Evolutionary conservation across 2,888 invertebrate genomes (phyloP), one percentile per base, ranked within the genome.

Genomic region (Cecidostiba fungosa): DNA sequence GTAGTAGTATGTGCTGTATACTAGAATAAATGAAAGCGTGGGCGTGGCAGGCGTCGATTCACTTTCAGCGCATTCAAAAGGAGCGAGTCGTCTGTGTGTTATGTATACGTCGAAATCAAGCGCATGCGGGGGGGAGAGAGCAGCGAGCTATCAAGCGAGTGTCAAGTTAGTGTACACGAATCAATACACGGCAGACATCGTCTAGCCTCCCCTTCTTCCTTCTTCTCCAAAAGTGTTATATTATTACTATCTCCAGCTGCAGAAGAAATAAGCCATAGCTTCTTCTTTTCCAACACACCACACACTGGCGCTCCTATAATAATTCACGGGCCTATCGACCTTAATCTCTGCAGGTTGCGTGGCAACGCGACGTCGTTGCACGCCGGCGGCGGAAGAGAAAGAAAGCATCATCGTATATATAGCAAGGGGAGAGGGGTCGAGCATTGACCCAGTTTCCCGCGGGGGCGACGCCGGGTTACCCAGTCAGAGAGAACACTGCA

Each of bases 381-480:
- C 82, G n/a, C 66, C n/a, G 47, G 50, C 12, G 47, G 6, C 32
- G 36, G 39, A 66, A 82, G 54, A 62, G 29, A 66, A 39, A 73
- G 59, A 16, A 69, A 10, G 59, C 19, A n/a, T n/a, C n/a, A n/a
- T n/a, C n/a, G n/a, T n/a, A n/a, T n/a, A n/a, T n/a, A n/a, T n/a
- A n/a, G n/a, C 14, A 14, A 8, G 16, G 3, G 39, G 36, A n/a
- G 85, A 86, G 87, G 87, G 82, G 87, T 87, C 89, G 90, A 91
- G 90, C 90, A 91, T 91, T 91, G 91, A 92, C 92, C 91, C 87
- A 91, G 89, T 91, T 91, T 36, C 69, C 23, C 47, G 72, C 32
- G 70, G 54, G 36, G 36, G 72, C 43, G 78, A n/a, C n/a, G 43
- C 89, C 91, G 89, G 91, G 91, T 91, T 91, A 91, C 89, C 89